Evolutionary conservation across 1,140 invertebrate genomes (phyloP).

Genomic region (Eurosta solidaginis): DNA sequence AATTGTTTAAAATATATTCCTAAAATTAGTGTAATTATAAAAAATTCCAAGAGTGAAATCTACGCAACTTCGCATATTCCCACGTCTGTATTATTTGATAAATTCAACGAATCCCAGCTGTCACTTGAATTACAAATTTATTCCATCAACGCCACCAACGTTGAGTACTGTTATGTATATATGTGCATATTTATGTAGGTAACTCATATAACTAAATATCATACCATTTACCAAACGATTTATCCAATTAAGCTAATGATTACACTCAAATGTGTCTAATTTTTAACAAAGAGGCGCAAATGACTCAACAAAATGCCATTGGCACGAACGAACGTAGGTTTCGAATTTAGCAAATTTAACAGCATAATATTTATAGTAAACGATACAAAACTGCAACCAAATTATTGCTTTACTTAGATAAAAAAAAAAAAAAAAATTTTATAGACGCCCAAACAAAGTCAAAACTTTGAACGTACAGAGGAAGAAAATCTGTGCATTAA

Average conservation of each 20-base stretch:
- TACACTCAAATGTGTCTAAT: constrained; percentile 24
- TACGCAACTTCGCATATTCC: background rate
- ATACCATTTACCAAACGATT: background rate
- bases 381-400: constrained; percentile 1
- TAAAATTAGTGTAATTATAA: no score
- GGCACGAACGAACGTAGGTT: constrained; percentile 18
- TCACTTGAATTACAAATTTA: constrained; percentile 25
- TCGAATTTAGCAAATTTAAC: no score
- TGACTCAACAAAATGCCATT: constrained; percentile 20
- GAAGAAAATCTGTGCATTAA: background rate
- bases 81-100: no score
- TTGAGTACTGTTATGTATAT: no score
- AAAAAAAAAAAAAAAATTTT: background rate
- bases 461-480: background rate
- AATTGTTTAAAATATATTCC: no score
- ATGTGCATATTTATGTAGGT: no score
- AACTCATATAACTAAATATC: background rate
- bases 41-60: constrained; percentile 15
- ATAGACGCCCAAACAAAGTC: constrained; percentile 25
- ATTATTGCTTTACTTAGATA: background rate
- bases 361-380: constrained; percentile 11
- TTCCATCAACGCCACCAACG: background rate
- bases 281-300: constrained; percentile 23
- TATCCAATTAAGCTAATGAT: constrained; percentile 26
- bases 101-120: background rate